A percentile compares a stretch with the other conserved stretches of the same genome.
Conservation (phyloP, 1,140 invertebrate genomes). For the Hermetia illucens region DNA sequence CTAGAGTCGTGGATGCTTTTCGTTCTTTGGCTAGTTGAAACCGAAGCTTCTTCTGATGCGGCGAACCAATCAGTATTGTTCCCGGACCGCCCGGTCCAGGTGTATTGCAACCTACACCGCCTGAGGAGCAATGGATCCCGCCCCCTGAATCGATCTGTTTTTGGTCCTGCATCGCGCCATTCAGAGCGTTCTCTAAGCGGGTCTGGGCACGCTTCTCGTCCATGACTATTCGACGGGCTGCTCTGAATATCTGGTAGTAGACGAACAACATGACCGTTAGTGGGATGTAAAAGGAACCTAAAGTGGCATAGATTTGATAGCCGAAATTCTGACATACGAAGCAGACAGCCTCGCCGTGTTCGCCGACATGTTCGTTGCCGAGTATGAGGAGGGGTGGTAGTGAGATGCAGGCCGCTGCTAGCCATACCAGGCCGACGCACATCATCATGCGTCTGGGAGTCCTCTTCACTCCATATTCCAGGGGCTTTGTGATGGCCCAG, state of each 20-base stretch:
- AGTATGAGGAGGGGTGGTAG: slow-evolving; percentile 75
- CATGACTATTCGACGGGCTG: slow-evolving; percentile 66
- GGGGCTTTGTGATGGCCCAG: slow-evolving; percentile 79
- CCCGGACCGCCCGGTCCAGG: too few species aligned
- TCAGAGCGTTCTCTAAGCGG: slow-evolving; percentile 62
- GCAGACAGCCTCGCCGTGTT: slow-evolving; percentile 51
- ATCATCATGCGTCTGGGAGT: slow-evolving; percentile 70
- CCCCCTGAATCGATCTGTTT: slow-evolving; percentile 24
- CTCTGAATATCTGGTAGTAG: slow-evolving; percentile 82
- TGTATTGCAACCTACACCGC: too few species aligned
- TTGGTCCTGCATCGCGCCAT: slow-evolving; percentile 39
- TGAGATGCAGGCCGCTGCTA: slow-evolving; percentile 76
- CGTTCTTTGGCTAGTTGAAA: slow-evolving; percentile 77
- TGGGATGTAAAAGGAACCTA: slow-evolving; percentile 82
- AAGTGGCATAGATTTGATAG: slow-evolving; percentile 81
- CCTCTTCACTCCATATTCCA: slow-evolving; percentile 78
- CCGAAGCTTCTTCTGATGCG: slow-evolving; percentile 57
- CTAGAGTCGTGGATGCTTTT: slow-evolving; percentile 90
- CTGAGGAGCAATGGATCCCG: too few species aligned
- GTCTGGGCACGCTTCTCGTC: slow-evolving; percentile 75
- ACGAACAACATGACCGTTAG: slow-evolving; percentile 80
- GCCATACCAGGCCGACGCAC: slow-evolving; percentile 79
- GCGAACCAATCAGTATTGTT: slow-evolving; percentile 35
- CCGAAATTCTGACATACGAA: slow-evolving; percentile 74
- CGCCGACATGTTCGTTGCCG: slow-evolving; percentile 61